Evolutionary conservation across 2,797 vertebrate species (phyloP).

Genomic region (Cuculus canorus): DNA sequence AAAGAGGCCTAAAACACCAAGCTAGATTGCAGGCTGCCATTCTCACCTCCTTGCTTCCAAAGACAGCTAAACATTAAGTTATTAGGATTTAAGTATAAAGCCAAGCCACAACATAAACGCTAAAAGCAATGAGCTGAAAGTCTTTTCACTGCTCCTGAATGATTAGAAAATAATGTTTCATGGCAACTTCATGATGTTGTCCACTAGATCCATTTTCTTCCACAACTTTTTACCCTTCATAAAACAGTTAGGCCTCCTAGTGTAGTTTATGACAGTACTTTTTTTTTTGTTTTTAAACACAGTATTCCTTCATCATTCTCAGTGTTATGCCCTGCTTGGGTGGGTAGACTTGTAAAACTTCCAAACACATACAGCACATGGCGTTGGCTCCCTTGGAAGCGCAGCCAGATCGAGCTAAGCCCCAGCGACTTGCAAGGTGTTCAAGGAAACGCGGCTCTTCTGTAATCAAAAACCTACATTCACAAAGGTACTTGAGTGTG

Average conservation of each 20-base stretch:
- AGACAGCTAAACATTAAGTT: conserved; percentile 12
- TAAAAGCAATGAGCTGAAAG: background rate
- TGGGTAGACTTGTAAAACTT: background rate
- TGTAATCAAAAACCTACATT: background rate
- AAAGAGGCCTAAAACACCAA: background rate
- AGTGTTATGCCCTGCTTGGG: background rate
- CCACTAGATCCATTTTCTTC: background rate
- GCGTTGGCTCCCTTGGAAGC: background rate
- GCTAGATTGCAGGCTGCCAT: background rate
- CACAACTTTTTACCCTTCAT: background rate
- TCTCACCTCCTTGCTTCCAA: background rate
- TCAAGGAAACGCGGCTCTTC: accelerated
- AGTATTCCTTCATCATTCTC: background rate
- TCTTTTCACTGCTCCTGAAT: background rate
- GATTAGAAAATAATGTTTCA: background rate
- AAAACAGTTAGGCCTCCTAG: background rate
- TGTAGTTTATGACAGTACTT: background rate
- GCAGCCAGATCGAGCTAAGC: background rate
- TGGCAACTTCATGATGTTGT: background rate
- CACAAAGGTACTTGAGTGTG: background rate
- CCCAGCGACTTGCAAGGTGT: background rate
- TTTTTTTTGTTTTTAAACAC: background rate
- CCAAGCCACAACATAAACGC: background rate
- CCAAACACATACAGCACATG: background rate
- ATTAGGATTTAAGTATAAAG: background rate